Conservation (phyloP, 2,797 vertebrate species). For the Chromobotia macracanthus region DNA sequence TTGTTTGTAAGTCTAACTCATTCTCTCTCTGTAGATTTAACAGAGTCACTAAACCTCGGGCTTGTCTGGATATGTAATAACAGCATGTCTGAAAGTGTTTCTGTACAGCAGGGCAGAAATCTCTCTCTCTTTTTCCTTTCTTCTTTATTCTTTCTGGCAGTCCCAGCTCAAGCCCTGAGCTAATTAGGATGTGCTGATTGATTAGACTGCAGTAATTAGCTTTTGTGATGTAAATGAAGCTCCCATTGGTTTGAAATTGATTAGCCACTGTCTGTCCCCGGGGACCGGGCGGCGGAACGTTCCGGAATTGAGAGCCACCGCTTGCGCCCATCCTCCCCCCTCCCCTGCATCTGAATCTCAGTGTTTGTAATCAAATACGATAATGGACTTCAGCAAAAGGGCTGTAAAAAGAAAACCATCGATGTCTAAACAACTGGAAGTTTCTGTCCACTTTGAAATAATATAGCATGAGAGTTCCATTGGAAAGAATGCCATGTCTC, state of each 20-base stretch:
- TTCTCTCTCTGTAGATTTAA: conserved; percentile 36
- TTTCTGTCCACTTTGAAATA: conserved; percentile 13
- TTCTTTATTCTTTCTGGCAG: conserved; percentile 17
- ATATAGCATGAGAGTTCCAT: neutral
- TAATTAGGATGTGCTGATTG: conserved; percentile 82
- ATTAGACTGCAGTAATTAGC: conserved; percentile 81
- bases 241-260: conserved; percentile 62
- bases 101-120: conserved; percentile 28
- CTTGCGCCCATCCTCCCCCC: conserved; percentile 10
- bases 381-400: conserved; percentile 33
- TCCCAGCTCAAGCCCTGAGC: conserved; percentile 50
- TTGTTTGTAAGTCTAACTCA: conserved; percentile 4
- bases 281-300: conserved; percentile 35
- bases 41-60: conserved; percentile 32
- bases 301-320: conserved; percentile 45
- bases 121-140: conserved; percentile 7
- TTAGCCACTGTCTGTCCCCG: conserved; percentile 54
- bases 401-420: conserved; percentile 45
- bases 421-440: conserved; percentile 38
- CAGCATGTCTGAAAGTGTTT: conserved; percentile 31
- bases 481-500: neutral
- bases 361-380: conserved; percentile 42
- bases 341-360: conserved; percentile 14
- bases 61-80: conserved; percentile 46
- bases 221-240: conserved; percentile 64